Percentiles rank a stretch among this genome's conserved stretches.
phyloP scores from a whole-genome alignment of 2,113 vertebrate species.

The Cephalopterus ornatus region DNA sequence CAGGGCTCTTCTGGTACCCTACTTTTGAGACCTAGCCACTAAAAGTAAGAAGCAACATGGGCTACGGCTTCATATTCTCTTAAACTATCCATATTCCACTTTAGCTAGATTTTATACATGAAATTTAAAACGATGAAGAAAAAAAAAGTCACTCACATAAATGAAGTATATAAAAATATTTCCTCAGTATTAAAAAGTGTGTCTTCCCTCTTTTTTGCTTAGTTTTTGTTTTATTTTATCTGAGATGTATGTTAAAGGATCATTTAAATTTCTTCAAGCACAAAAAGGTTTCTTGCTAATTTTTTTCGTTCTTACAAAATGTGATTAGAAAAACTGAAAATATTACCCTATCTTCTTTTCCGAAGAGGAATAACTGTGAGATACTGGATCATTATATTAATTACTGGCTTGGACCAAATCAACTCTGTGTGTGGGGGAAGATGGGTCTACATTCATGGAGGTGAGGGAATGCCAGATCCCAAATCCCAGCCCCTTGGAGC shows the following conservation, averaged over 20 bases:
- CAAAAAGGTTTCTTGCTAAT: neutral
- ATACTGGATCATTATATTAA: no score
- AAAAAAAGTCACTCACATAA: neutral
- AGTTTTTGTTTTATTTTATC: neutral
- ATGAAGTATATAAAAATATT: neutral
- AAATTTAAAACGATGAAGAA: neutral
- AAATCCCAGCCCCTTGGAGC: no score
- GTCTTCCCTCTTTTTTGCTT: neutral
- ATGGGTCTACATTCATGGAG: no score
- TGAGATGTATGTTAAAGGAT: neutral
- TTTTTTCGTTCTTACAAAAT: neutral
- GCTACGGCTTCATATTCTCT: neutral
- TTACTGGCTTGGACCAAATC: no score
- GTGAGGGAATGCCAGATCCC: no score
- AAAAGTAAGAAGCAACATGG: neutral
- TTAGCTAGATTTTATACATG: neutral
- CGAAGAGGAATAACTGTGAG: neutral
- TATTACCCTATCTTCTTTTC: neutral
- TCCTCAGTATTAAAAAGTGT: neutral
- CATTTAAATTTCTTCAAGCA: neutral
- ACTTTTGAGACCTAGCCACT: neutral
- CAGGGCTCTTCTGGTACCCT: accelerated
- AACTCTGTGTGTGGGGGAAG: no score
- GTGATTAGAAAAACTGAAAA: neutral
- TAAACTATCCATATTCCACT: neutral